Base-by-base conservation (phyloP, 2,888 invertebrate species). In the Caenorhabditis wallacei region DNA sequence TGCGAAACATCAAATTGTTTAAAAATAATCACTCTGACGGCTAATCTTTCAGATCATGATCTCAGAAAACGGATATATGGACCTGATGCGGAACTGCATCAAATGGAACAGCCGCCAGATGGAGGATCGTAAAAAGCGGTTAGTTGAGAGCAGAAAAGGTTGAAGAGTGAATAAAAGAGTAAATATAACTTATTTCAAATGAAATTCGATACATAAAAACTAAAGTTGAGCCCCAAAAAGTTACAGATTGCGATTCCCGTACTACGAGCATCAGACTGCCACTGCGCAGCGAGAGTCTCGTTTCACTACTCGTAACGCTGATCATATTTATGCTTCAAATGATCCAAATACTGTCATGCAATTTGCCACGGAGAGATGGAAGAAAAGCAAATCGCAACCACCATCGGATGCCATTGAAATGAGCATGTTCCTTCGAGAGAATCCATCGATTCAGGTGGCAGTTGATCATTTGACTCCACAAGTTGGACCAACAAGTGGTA, bases 231-330 rank as follows among this genome's bases (percentile, higher is more conserved):
- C 57, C 59, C 46, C 11, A 0, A 51, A 72, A 81, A 81, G 30
- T 68, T 83, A 7, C 43, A 85, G 85, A 35, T 63, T 84, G 48
- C 80, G 86, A 10, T 85, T 71, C 68, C 89, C 89, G 1, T 89
- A 88, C 64, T 90, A 87, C 64, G 91, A 91, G 53, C 87, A 88
- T 22, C 91, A 91, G 64, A 91, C 91, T 20, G 89, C 89, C n/a
- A 86, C 89, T 11, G 89, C 89, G 10, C 91, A 91, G 43, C 84
- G 89, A 0, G 88, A 89, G 13, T 82, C 85, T 10, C 81, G 81
- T n/a, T 84, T 87, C 69, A 84, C 88, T 13, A 86, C 85, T 48
- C 82, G 89, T 5, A 85, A 59, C 18, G 46, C 57, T 3, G 85
- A 85, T n/a, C 89, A 91, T 53, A 82, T 88, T 20, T 83, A 85